A percentile compares a stretch with the other conserved stretches of the same genome.
These are phyloP conservation scores for Drosophila novamexicana DNA, from an alignment of 1,140 invertebrate genomes.

Conservation along the genomic window DNA sequence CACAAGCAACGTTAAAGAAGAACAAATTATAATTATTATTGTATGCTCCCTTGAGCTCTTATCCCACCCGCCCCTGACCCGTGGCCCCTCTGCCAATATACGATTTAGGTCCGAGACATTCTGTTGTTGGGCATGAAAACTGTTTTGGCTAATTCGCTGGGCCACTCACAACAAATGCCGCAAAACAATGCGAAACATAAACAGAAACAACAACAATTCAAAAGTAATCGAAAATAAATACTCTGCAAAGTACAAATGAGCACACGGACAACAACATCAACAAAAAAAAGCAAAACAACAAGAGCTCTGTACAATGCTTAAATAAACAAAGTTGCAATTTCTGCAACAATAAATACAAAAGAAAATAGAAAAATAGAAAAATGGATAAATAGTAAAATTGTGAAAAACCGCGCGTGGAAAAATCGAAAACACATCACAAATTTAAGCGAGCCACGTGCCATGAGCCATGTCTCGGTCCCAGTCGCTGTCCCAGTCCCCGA, in stretches of 20 bases:
- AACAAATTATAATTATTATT: constrained; percentile 63
- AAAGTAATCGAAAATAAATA: constrained; percentile 78
- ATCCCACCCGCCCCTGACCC: background rate
- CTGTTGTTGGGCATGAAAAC: constrained; percentile 33
- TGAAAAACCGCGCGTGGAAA: constrained; percentile 43
- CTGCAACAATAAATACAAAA: constrained; percentile 61
- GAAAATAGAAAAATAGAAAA: constrained; percentile 40
- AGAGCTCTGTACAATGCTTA: constrained; percentile 43
- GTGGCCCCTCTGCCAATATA: constrained; percentile 12
- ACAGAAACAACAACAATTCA: constrained; percentile 45
- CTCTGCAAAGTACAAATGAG: constrained; percentile 47
- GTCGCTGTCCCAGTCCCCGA: background rate
- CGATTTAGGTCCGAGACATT: background rate
- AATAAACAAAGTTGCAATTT: constrained; percentile 76
- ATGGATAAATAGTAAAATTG: constrained; percentile 12
- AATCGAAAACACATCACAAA: constrained; percentile 78
- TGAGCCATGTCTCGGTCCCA: constrained; percentile 10
- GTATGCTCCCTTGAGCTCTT: constrained; percentile 21
- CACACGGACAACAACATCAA: constrained; percentile 25
- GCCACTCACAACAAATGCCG: constrained; percentile 41
- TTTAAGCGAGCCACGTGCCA: constrained; percentile 59
- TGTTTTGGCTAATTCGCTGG: constrained; percentile 47
- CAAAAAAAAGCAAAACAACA: constrained; percentile 16
- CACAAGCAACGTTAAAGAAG: constrained; percentile 25
- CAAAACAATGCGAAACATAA: constrained; percentile 21